Evolutionary conservation across 2,888 invertebrate species (phyloP).

Genomic region (Pharmacophagus antenor): DNA sequence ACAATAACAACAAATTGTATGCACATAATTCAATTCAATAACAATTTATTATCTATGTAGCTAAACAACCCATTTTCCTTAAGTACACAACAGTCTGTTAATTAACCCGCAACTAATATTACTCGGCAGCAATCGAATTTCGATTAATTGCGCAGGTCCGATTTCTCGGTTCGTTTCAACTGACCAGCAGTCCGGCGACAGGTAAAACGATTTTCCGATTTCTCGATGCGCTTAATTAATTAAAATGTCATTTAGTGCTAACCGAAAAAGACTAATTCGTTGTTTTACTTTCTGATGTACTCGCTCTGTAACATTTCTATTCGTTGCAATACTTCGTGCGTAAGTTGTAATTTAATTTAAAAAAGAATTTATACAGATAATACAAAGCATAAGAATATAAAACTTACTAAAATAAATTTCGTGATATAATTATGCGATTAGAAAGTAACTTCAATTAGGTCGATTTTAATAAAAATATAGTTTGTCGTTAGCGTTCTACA

Average conservation of each 20-base stretch:
- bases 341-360: no score
- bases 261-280: slow-evolving; percentile 59
- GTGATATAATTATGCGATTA: no score
- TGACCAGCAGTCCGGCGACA: slow-evolving; percentile 33
- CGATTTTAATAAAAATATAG: no score
- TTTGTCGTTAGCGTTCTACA: no score
- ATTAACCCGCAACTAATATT: slow-evolving; percentile 10
- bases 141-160: slow-evolving; percentile 11
- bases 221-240: slow-evolving; percentile 54
- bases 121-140: slow-evolving; percentile 1
- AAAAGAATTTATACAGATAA: no score
- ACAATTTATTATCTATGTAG: neutral
- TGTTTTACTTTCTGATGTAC: slow-evolving; percentile 51
- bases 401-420: no score
- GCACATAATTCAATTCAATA: no score
- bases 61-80: slow-evolving; percentile 7
- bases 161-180: slow-evolving; percentile 18
- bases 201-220: slow-evolving; percentile 45
- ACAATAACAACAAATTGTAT: no score
- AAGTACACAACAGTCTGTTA: slow-evolving; percentile 7
- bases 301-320: slow-evolving; percentile 25
- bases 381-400: no score
- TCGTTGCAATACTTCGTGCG: slow-evolving; percentile 17
- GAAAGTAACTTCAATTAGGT: no score
- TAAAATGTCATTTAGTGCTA: slow-evolving; percentile 55